Base-by-base conservation (phyloP, 2,888 invertebrate genomes). In the Cactoblastis cactorum region DNA sequence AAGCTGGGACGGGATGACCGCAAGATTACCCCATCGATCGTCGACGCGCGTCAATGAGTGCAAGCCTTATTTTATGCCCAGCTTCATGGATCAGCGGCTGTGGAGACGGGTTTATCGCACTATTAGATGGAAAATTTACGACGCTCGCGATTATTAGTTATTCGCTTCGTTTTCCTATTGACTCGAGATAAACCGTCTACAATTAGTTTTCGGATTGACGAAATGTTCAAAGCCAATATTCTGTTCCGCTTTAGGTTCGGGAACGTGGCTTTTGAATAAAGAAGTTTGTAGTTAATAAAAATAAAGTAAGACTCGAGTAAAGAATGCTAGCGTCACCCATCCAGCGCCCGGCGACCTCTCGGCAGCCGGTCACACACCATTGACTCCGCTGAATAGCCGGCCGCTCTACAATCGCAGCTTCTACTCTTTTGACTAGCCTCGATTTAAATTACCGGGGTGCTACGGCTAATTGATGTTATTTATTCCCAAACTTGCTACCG, bases 291-390 rank as follows among this genome's bases (percentile, higher is more conserved):
- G 60, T 68, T 71, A 70, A 66, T 62, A 67, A 71, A 78, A 80
- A 80, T 73, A 74, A 70, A 80, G 73, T 69, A 72, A 78, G 77
- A 80, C 74, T 65, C 69, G 71, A 69, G 71, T 69, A 74, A 84
- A 80, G 85, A 88, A 88, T 88, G 84, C 73, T 75, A 80, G 76
- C 77, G 80, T 78, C 80, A 81, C 78, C 77, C 74, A 75, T 68
- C 65, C 69, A 69, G 66, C 71, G 74, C 68, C 67, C 71, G 70
- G 82, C 81, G 82, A 84, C 77, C 70, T 74, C 65, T 63, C 73
- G 69, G 72, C 75, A 72, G 73, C 59, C 80, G 80, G 88, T 88
- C 86, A 88, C 88, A 87, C 88, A 76, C 88, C 87, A 87, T 83
- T 88, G 88, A 70, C 74, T 80, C 69, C 77, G 67, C 69, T 87